phyloP scores from a whole-genome alignment of 1,140 invertebrate genomes.

The Octopus sinensis region DNA sequence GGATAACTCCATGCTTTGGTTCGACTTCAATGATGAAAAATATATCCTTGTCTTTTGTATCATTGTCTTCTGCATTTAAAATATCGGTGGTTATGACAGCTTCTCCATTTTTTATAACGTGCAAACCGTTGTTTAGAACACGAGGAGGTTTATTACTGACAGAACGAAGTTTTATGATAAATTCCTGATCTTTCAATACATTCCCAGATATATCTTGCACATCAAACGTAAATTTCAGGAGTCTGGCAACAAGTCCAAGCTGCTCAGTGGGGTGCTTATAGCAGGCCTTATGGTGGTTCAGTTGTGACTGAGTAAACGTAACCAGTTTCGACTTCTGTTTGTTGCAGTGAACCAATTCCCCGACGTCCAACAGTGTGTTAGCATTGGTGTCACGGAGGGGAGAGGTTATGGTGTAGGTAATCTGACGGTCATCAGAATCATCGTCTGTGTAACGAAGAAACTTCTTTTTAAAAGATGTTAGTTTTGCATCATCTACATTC shows the following conservation, averaged over 20 bases:
- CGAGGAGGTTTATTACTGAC: conserved; percentile 56
- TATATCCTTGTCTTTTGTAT: conserved; percentile 46
- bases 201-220: conserved; percentile 56
- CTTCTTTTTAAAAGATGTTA: conserved; percentile 49
- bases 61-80: conserved; percentile 53
- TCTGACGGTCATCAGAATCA: conserved; percentile 49
- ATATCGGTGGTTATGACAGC: conserved; percentile 43
- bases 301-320: conserved; percentile 54
- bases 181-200: conserved; percentile 47
- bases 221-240: conserved; percentile 53
- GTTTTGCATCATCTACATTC: conserved; percentile 52
- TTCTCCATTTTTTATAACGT: conserved; percentile 50
- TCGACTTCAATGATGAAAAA: conserved; percentile 41
- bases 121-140: conserved; percentile 47
- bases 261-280: conserved; percentile 54
- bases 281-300: conserved; percentile 57
- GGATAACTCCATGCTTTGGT: conserved; percentile 46
- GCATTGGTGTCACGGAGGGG: conserved; percentile 51
- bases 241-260: conserved; percentile 50
- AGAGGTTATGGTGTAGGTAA: conserved; percentile 45
- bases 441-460: conserved; percentile 52
- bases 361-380: conserved; percentile 46
- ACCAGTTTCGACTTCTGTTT: conserved; percentile 36
- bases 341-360: conserved; percentile 52
- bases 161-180: conserved; percentile 51